A percentile compares a stretch with the other conserved stretches of the same genome.
These are phyloP conservation scores for Tipula lateralis DNA, from an alignment of 2,888 invertebrate species.

Conservation along the genomic window DNA sequence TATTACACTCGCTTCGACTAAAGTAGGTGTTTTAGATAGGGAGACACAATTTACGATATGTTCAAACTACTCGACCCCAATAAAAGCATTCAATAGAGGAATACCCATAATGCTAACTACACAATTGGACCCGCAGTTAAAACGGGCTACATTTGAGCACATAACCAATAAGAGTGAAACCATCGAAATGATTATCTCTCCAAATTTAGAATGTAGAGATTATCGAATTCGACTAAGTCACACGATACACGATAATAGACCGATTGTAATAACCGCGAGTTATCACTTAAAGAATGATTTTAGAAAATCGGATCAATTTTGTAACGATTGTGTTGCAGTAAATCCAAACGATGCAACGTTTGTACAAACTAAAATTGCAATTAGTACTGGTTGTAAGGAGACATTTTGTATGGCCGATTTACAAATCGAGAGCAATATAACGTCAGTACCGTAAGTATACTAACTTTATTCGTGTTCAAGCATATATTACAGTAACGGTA, in stretches of 20 bases:
- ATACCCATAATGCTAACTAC: background rate
- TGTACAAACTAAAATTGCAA: slow-evolving; percentile 32
- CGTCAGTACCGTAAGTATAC: background rate
- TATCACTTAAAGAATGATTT: background rate
- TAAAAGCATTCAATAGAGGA: background rate
- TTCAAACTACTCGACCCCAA: background rate
- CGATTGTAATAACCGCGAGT: background rate
- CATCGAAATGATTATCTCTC: background rate
- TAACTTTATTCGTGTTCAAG: background rate
- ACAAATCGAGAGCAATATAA: background rate
- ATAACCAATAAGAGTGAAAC: background rate
- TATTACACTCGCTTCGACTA: background rate
- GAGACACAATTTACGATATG: background rate
- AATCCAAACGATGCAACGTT: slow-evolving; percentile 33
- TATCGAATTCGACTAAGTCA: background rate
- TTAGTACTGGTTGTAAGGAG: slow-evolving; percentile 33
- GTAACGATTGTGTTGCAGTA: slow-evolving; percentile 33
- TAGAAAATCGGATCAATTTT: slow-evolving; percentile 31
- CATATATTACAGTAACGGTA: background rate
- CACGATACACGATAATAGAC: background rate
- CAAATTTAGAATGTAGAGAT: background rate
- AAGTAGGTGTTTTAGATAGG: background rate
- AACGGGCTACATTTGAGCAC: background rate
- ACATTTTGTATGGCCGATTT: slow-evolving; percentile 33
- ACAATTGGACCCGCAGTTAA: background rate